Conservation (phyloP, 2,797 vertebrate genomes). For the Carcharodon carcharias region DNA sequence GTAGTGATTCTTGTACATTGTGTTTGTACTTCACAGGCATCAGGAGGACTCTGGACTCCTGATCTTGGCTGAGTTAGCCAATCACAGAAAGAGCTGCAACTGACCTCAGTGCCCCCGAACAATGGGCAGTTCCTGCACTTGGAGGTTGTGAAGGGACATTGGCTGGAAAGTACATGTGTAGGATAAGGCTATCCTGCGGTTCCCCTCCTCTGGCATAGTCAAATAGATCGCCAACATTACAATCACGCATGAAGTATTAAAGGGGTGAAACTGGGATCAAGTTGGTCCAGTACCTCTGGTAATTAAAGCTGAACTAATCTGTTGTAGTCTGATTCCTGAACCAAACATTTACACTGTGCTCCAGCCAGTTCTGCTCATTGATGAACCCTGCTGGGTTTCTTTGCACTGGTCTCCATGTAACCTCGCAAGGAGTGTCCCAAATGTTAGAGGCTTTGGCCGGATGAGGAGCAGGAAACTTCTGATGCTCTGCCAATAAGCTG, state of each 20-base stretch:
- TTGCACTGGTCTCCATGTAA: background rate
- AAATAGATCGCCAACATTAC: background rate
- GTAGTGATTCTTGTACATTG: slow-evolving; percentile 50
- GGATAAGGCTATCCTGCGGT: background rate
- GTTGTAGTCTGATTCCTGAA: too few species aligned
- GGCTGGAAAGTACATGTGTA: background rate
- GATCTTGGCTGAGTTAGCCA: too few species aligned
- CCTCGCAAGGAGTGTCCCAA: background rate
- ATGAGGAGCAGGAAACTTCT: background rate
- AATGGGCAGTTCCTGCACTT: background rate
- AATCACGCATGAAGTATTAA: background rate
- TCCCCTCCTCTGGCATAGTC: background rate
- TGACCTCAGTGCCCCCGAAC: background rate
- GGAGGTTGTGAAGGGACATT: too few species aligned
- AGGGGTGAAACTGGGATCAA: background rate
- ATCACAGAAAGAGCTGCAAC: too few species aligned
- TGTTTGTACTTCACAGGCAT: background rate
- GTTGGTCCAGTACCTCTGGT: background rate
- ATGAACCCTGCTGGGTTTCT: background rate
- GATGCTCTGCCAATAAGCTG: background rate
- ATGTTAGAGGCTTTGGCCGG: background rate
- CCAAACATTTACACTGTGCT: background rate
- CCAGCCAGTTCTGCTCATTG: background rate
- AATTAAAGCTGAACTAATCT: background rate
- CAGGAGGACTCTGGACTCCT: background rate